These are phyloP conservation scores for Campylomormyrus numenius DNA, from an alignment of 2,113 vertebrate species.

Conservation along the genomic window DNA sequence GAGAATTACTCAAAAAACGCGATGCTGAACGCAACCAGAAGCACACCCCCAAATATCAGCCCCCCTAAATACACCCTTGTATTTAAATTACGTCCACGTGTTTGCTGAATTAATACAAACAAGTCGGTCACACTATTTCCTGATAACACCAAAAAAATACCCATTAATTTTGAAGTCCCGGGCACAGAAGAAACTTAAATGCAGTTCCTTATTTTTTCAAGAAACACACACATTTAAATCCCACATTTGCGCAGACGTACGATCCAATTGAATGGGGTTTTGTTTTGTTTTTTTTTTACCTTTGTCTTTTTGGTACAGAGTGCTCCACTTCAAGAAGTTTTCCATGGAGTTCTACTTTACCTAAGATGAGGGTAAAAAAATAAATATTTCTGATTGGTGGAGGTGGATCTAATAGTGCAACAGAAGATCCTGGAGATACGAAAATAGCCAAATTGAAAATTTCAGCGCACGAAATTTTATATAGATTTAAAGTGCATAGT, in stretches of 20 bases:
- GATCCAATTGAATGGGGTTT: not conserved
- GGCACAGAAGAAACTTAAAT: not conserved
- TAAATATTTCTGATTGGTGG: slow-evolving; percentile 24
- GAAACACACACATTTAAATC: not conserved
- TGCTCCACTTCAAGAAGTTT: slow-evolving; percentile 94
- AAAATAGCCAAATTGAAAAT: not conserved
- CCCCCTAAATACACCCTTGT: not conserved
- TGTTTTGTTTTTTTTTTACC: slow-evolving; percentile 58
- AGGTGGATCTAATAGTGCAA: not conserved
- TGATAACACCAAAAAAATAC: slow-evolving; percentile 4
- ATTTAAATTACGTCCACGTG: not conserved
- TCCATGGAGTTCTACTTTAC: slow-evolving; percentile 96
- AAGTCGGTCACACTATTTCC: slow-evolving; percentile 1
- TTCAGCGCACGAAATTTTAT: not conserved
- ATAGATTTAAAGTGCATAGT: not conserved
- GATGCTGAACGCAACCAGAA: not conserved
- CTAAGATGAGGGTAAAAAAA: slow-evolving; percentile 48
- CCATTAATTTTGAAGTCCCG: not conserved
- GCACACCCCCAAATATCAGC: not conserved
- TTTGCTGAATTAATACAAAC: not conserved
- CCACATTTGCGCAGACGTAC: not conserved
- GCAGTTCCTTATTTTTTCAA: not conserved
- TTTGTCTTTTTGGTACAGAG: slow-evolving; percentile 94
- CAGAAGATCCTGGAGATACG: not conserved
- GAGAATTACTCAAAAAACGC: not conserved